These are phyloP conservation scores for Paramormyrops hopkinsi DNA, from an alignment of 2,797 vertebrate species.

Conservation along the genomic window DNA sequence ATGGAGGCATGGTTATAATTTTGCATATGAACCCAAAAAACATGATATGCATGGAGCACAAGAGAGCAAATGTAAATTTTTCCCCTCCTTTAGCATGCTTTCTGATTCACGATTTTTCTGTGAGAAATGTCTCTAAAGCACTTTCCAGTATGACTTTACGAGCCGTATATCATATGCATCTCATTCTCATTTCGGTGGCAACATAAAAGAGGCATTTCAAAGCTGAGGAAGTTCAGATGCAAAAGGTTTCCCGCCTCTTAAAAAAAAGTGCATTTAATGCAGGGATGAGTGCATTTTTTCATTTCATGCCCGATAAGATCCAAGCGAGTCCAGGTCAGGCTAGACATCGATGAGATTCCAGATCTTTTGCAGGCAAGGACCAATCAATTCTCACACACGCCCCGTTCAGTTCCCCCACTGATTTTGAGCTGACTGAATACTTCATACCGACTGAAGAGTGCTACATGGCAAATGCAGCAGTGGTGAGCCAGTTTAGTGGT, in stretches of 20 bases:
- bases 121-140: slow-evolving; percentile 3
- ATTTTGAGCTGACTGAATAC: slow-evolving; percentile 35
- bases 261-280: slow-evolving; percentile 43
- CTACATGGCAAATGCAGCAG: not conserved
- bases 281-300: slow-evolving; percentile 51
- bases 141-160: slow-evolving; percentile 7
- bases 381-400: slow-evolving; percentile 50
- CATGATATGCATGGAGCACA: not conserved
- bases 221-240: slow-evolving; percentile 6
- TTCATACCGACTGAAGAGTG: slow-evolving; percentile 20
- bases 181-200: not conserved
- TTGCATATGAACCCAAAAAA: not conserved
- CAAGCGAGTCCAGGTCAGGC: slow-evolving; percentile 42
- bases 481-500: not conserved
- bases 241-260: slow-evolving; percentile 17
- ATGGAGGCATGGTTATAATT: not conserved
- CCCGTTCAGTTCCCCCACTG: slow-evolving; percentile 44
- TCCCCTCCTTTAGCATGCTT: not conserved
- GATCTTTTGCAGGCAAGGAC: slow-evolving; percentile 47
- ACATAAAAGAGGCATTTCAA: slow-evolving; percentile 4
- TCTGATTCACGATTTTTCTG: not conserved
- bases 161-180: not conserved
- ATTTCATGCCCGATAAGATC: slow-evolving; percentile 53
- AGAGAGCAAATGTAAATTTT: not conserved
- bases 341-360: slow-evolving; percentile 31